Evolutionary conservation across 2,888 invertebrate species (phyloP).

Genomic region (Thysanoteuthis rhombus): DNA sequence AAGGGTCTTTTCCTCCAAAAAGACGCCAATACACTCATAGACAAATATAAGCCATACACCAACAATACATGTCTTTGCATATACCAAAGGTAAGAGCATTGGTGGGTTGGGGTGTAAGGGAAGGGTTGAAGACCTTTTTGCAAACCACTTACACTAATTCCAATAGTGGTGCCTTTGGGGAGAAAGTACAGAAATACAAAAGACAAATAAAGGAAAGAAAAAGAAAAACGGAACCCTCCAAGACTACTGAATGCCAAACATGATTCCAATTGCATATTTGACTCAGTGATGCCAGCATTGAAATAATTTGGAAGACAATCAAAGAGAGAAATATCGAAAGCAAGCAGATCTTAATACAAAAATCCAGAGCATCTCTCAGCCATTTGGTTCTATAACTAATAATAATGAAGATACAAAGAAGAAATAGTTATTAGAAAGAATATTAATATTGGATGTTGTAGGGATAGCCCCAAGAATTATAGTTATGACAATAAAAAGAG

Average conservation of each 20-base stretch:
- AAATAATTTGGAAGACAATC: not conserved
- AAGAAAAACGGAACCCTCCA: not conserved
- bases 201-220: not conserved
- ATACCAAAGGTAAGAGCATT: not conserved
- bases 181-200: conserved; percentile 12
- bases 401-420: not conserved
- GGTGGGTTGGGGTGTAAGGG: not conserved
- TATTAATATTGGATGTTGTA: not conserved
- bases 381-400: not conserved
- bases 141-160: conserved; percentile 12
- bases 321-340: not conserved
- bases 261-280: not conserved
- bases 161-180: conserved; percentile 12
- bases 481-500: not conserved
- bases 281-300: not conserved
- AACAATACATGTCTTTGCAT: not conserved
- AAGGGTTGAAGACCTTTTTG: not conserved
- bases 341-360: not conserved
- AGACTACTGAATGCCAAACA: conserved; percentile 12
- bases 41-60: not conserved
- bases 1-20: not conserved
- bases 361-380: not conserved
- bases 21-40: not conserved
- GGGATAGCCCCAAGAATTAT: not conserved
- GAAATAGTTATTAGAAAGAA: not conserved